Evolutionary conservation across 2,888 invertebrate genomes (phyloP).

Genomic region (Tetropium fuscum): DNA sequence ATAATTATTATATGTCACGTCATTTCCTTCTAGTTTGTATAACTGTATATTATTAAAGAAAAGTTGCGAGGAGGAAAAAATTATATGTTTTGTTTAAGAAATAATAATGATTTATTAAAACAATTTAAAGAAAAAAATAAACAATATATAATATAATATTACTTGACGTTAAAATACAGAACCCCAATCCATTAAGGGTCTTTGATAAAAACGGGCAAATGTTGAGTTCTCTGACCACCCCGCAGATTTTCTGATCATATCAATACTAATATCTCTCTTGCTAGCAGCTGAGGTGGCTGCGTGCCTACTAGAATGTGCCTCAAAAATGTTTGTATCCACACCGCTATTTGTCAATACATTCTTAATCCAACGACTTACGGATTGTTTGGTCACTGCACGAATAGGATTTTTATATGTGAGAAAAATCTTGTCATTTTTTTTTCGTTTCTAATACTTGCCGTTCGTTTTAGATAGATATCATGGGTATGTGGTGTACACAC

Average conservation of each 20-base stretch:
- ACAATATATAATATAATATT: not conserved
- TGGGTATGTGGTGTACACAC: not conserved
- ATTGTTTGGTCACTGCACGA: not conserved
- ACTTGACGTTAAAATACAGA: not conserved
- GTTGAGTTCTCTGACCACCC: not conserved
- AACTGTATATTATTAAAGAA: not conserved
- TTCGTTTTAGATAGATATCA: not conserved
- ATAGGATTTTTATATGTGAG: not conserved
- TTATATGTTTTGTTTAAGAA: not conserved
- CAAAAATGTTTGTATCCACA: not conserved
- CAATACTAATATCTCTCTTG: not conserved
- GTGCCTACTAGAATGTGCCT: not conserved
- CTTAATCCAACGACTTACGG: not conserved
- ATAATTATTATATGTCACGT: not conserved
- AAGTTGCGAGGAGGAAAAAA: not conserved
- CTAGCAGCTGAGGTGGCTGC: too few species aligned
- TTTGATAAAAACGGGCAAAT: not conserved
- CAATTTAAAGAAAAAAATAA: not conserved
- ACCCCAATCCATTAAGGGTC: not conserved
- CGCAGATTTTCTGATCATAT: not conserved
- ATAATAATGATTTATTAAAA: not conserved
- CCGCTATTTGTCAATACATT: not conserved
- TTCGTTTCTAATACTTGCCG: not conserved
- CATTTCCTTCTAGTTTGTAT: not conserved
- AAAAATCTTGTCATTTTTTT: not conserved